Percentiles rank a stretch among this genome's conserved stretches.
Evolutionary conservation across 2,888 invertebrate species (phyloP).

Genomic region (Scaptomyza caliginosa): DNA sequence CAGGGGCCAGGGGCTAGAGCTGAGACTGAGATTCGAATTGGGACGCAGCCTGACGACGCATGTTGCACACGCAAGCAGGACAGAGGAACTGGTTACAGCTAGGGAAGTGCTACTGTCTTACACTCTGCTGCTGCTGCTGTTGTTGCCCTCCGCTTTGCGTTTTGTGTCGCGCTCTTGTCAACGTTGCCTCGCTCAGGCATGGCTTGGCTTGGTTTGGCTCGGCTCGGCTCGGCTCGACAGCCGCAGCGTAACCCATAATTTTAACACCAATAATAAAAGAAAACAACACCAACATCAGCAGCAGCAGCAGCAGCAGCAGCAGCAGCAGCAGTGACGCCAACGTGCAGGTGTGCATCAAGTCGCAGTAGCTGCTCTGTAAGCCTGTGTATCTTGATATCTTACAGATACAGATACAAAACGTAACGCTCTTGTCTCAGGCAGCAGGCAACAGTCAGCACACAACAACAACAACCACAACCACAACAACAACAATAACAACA

Average conservation of each 20-base stretch:
- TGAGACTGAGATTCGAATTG: not conserved
- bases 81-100: constrained; percentile 67
- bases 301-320: constrained; percentile 17
- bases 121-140: constrained; percentile 35
- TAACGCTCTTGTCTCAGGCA: constrained; percentile 45
- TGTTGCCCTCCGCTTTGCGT: not conserved
- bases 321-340: constrained; percentile 46
- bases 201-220: constrained; percentile 23
- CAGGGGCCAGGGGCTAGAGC: constrained; percentile 31
- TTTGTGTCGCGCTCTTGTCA: no score
- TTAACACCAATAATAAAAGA: constrained; percentile 78
- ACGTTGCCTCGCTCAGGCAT: constrained; percentile 16
- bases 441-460: constrained; percentile 20
- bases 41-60: constrained; percentile 23
- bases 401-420: constrained; percentile 70
- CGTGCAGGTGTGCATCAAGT: constrained; percentile 78
- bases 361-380: constrained; percentile 62
- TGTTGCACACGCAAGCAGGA: constrained; percentile 50
- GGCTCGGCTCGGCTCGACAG: constrained; percentile 34
- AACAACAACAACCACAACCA: constrained; percentile 33
- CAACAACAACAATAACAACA: constrained; percentile 24
- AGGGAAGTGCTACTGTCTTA: constrained; percentile 78
- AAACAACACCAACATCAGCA: constrained; percentile 42
- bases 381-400: constrained; percentile 73
- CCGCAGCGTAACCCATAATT: constrained; percentile 74